Evolutionary conservation across 2,113 vertebrate genomes (phyloP), one percentile per base, ranked within the genome.

Genomic region (Pelusios castaneus): DNA sequence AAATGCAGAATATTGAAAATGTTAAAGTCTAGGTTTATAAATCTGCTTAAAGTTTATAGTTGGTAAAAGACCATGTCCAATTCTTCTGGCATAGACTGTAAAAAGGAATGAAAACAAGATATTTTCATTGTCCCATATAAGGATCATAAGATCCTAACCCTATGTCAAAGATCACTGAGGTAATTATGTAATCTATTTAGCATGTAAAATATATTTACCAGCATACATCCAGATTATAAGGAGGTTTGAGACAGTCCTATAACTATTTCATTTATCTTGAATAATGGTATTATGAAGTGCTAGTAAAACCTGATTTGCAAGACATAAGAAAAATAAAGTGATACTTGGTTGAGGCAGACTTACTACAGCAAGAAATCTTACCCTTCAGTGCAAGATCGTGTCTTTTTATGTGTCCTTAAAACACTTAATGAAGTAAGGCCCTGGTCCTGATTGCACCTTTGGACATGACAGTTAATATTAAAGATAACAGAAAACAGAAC

Each of bases 1-100:
- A 96, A 96, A 82, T 91, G 25, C 70, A 96, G 89, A 95, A 96
- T 95, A 97, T 5, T 93, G 85, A 97, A 97, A 97, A 98, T 86
- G 92, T 96, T 97, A 93, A 97, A 97, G 92, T 94, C 83, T 34
- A 85, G 94, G 95, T 90, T 95, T 96, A 95, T 92, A 94, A 97
- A 93, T 96, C 91, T 89, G 77, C 85, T 95, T 85, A 51, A 93
- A 94, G 82, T 95, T 97, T 97, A 97, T 84, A 95, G 87, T 95
- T 70, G 90, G 97, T 96, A 89, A 92, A 94, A 97, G 96, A 95
- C 34, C 47, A 82, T 24, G 16, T 67, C 90, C 89, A 13, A 5
- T 92, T 96, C 47, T 93, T 93, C 60, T 94, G 89, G 83, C 34
- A 89, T 92, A 95, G 91, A 91, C 54, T 95, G 47, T 84, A 17